A percentile compares a stretch with the other conserved stretches of the same genome.
phyloP scores from a whole-genome alignment of 1,140 invertebrate species.

The Drosophila sucinea region DNA sequence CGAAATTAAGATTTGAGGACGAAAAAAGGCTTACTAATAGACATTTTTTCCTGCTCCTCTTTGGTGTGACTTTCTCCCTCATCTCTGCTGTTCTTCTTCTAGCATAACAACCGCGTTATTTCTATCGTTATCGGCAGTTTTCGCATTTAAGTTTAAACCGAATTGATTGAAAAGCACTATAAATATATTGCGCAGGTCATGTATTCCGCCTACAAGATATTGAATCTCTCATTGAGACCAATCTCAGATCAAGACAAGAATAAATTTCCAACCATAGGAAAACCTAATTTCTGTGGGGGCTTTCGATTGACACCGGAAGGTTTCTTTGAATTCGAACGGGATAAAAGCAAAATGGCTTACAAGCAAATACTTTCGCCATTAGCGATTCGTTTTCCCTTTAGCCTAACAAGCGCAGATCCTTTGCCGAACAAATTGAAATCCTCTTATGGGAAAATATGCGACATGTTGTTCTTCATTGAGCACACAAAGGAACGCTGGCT shows the following conservation, averaged over 20 bases:
- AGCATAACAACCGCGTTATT: not conserved
- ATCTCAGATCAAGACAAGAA: not conserved
- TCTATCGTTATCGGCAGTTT: slow-evolving; percentile 1
- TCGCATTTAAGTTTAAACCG: not conserved
- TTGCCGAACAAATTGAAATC: not conserved
- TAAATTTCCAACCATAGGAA: slow-evolving; percentile 27
- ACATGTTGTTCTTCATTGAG: slow-evolving; percentile 41
- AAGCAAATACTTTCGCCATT: slow-evolving; percentile 12
- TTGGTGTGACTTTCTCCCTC: not conserved
- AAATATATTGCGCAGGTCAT: slow-evolving; percentile 4
- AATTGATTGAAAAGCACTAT: not conserved
- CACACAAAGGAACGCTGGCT: not conserved
- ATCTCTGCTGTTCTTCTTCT: not conserved
- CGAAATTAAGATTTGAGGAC: too few species aligned
- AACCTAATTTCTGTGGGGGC: slow-evolving; percentile 28
- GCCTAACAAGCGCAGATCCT: not conserved
- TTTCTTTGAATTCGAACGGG: slow-evolving; percentile 38
- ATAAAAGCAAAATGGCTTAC: slow-evolving; percentile 13
- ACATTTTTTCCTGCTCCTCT: not conserved
- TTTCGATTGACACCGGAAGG: slow-evolving; percentile 45
- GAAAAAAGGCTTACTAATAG: too few species aligned
- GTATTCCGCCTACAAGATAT: slow-evolving; percentile 27
- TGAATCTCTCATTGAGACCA: not conserved
- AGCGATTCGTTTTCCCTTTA: slow-evolving; percentile 17
- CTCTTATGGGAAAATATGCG: slow-evolving; percentile 20